Evolutionary conservation across 2,888 invertebrate species (phyloP), one percentile per base, ranked within the genome.

Genomic region (Lasius platythorax): DNA sequence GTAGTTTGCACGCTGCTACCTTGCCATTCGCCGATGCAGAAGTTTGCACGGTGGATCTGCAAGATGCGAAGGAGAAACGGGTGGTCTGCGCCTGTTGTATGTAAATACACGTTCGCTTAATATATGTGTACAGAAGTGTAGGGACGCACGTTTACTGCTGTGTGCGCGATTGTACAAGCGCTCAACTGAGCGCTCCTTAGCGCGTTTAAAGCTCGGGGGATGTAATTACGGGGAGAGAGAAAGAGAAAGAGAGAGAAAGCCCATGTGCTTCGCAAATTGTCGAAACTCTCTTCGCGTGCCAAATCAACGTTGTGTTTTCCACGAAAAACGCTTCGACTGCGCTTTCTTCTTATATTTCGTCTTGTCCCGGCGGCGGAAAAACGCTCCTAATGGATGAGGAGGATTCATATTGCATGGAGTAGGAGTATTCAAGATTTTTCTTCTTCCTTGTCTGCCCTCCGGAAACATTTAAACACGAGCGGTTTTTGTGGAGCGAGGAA

Each of bases 221-320:
- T 86, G 88, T 89, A 89, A 90, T 90, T 90, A 90, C 88, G 82
- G 83, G 74, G 43, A 73, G 70, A 78, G 64, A 66, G 30, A 63
- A 66, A 83, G 50, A 68, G 78, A 74, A 66, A 70, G 83, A 79
- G 84, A 75, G 30, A 81, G 33, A 79, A 33, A 43, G 28, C 81
- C 66, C 58, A 87, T 87, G 76, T 73, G 76, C 82, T 72, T 67
- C 56, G 18, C 67, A 84, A 85, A 89, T 86, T 82, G 61, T 75
- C 72, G 46, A 73, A 81, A 84, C 66, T 83, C 86, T 46, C 76
- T 79, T 58, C 73, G 23, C 53, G 61, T 56, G 12, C 64, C 46
- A 37, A 70, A 82, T 84, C 81, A 88, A 87, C 83, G 68, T 91
- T 85, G 72, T 83, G 86, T 82, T 88, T 75, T 74, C 81, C 58